Evolutionary conservation across 2,888 invertebrate genomes (phyloP).

Genomic region (Dryobota labecula): DNA sequence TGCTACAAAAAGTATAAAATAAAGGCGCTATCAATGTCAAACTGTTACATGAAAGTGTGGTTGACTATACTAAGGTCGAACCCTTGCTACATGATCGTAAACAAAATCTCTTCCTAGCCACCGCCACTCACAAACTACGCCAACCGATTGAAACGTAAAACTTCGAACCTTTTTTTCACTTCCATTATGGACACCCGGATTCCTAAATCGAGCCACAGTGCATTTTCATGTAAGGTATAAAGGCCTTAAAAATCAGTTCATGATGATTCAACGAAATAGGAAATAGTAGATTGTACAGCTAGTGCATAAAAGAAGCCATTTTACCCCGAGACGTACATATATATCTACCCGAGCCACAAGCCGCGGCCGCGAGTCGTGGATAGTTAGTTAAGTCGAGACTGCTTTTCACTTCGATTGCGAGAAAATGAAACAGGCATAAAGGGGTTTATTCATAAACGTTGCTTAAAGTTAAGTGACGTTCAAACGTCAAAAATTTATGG

Average conservation of each 20-base stretch:
- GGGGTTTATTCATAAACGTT: too few relatives aligned
- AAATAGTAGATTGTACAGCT: too few relatives aligned
- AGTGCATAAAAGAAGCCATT: too few relatives aligned
- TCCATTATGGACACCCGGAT: slow-evolving; percentile 14
- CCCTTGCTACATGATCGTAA: slow-evolving; percentile 5
- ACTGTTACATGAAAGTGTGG: not conserved
- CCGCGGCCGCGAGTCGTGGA: too few relatives aligned
- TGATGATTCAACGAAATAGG: not conserved
- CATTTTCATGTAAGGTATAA: not conserved
- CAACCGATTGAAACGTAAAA: slow-evolving; percentile 37
- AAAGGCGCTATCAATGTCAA: too few relatives aligned
- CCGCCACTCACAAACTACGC: slow-evolving; percentile 20
- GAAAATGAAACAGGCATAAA: too few relatives aligned
- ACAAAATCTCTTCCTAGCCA: not conserved
- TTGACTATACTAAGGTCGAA: slow-evolving; percentile 9
- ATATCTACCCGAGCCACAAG: too few relatives aligned
- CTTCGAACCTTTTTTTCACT: slow-evolving; percentile 37
- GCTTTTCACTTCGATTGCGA: too few relatives aligned
- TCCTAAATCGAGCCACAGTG: not conserved
- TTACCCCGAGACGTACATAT: too few relatives aligned
- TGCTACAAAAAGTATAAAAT: not conserved
- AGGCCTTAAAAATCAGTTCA: not conserved
- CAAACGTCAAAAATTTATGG: too few relatives aligned
- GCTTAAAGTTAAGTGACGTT: too few relatives aligned
- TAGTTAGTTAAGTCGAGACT: too few relatives aligned